Percentiles rank a stretch among this genome's conserved stretches.
Evolutionary conservation across 2,888 invertebrate species (phyloP).

Genomic region (Drosophila vallismaia): DNA sequence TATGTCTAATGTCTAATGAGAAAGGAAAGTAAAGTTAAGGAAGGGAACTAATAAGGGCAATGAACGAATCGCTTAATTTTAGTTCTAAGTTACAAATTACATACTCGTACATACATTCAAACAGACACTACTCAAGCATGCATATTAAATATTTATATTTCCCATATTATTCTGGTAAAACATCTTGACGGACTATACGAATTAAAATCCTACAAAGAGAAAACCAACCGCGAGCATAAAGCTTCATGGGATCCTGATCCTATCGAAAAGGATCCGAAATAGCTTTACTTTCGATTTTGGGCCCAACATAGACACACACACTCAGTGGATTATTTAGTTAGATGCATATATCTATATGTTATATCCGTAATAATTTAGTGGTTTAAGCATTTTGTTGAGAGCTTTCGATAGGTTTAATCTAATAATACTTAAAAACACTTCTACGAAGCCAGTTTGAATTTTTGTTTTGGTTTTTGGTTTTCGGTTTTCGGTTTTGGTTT

Average conservation of each 20-base stretch:
- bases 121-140: slow-evolving; percentile 52
- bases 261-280: background rate
- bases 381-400: slow-evolving; percentile 34
- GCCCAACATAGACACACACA: slow-evolving; percentile 34
- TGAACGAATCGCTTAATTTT: slow-evolving; percentile 8
- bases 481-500: slow-evolving; percentile 34
- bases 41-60: slow-evolving; percentile 5
- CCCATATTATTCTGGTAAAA: slow-evolving; percentile 31
- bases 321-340: slow-evolving; percentile 40
- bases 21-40: slow-evolving; percentile 1
- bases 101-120: slow-evolving; percentile 45
- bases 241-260: slow-evolving; percentile 1
- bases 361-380: slow-evolving; percentile 41
- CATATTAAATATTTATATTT: slow-evolving; percentile 34
- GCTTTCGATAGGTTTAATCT: slow-evolving; percentile 56
- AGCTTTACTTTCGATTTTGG: slow-evolving; percentile 11
- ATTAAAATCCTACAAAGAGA: slow-evolving; percentile 41
- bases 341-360: slow-evolving; percentile 49
- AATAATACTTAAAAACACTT: slow-evolving; percentile 79
- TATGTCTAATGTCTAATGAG: slow-evolving; percentile 15
- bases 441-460: slow-evolving; percentile 79
- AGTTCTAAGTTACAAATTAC: slow-evolving; percentile 31
- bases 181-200: slow-evolving; percentile 36
- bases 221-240: slow-evolving; percentile 11
- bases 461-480: slow-evolving; percentile 46